Conservation (phyloP, 2,888 invertebrate genomes). For the Panopea generosa region DNA sequence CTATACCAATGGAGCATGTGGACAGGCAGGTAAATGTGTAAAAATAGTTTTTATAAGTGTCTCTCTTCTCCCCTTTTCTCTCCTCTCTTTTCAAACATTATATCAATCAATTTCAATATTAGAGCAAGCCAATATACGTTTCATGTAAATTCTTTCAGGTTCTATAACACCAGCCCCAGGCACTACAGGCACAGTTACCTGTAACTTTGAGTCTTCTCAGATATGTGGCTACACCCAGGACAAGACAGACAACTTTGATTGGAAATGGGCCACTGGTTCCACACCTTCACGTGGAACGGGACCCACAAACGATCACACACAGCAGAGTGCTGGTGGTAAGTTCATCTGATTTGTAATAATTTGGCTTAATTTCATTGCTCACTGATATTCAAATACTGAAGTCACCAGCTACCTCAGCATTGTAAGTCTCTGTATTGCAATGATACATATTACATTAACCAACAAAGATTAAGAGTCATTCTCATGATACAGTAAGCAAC, state of each 20-base stretch:
- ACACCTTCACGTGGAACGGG: constrained; percentile 67
- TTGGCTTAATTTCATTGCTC: background rate
- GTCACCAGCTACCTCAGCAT: too few species aligned
- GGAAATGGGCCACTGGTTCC: constrained; percentile 66
- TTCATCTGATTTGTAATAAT: background rate
- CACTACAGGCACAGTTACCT: constrained; percentile 54
- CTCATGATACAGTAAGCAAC: too few species aligned
- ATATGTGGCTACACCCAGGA: constrained; percentile 79
- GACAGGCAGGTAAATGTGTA: constrained; percentile 51
- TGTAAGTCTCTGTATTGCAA: too few species aligned
- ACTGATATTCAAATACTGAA: too few species aligned
- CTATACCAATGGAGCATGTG: constrained; percentile 57
- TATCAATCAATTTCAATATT: too few species aligned
- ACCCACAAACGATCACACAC: constrained; percentile 77
- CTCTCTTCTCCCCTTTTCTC: too few species aligned
- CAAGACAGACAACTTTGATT: constrained; percentile 72
- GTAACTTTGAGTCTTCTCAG: constrained; percentile 74
- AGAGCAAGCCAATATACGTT: too few species aligned
- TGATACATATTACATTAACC: too few species aligned
- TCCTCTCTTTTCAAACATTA: too few species aligned
- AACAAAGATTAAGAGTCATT: too few species aligned
- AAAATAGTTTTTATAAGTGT: too few species aligned
- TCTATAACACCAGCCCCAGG: constrained; percentile 54
- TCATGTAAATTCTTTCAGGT: constrained; percentile 37
- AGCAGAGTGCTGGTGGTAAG: constrained; percentile 70